Evolutionary conservation across 1,140 invertebrate species (phyloP).

Genomic region (Achroia grisella): DNA sequence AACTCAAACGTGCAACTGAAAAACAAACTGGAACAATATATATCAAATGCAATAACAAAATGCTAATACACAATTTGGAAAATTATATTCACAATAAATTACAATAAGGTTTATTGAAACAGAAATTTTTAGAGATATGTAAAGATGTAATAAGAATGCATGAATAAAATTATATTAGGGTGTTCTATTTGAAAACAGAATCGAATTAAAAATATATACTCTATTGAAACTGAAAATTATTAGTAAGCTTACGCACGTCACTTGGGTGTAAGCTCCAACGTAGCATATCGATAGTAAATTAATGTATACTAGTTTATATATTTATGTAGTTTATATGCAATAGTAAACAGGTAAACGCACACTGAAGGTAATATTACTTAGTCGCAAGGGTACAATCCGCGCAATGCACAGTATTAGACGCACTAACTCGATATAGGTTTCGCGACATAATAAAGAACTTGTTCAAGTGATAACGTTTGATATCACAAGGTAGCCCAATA

Average conservation of each 20-base stretch:
- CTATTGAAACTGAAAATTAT: no score
- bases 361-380: conserved; percentile 4
- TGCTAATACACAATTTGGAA: no score
- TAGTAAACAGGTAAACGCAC: conserved; percentile 1
- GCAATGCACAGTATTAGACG: conserved; percentile 27
- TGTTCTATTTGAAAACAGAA: neutral
- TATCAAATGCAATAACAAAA: no score
- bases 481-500: conserved; percentile 54
- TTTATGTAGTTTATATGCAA: no score
- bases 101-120: no score
- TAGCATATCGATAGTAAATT: conserved; percentile 21
- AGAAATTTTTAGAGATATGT: no score
- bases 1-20: no score
- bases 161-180: neutral
- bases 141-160: no score
- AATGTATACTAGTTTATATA: neutral
- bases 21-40: no score
- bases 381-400: conserved; percentile 8
- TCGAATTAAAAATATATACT: no score
- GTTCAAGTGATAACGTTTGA: conserved; percentile 58
- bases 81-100: no score
- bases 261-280: conserved; percentile 42
- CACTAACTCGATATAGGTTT: conserved; percentile 44
- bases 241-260: conserved; percentile 25
- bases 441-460: conserved; percentile 44